Evolutionary conservation across 2,888 invertebrate species (phyloP).

Genomic region (Pristionchus japonicus): DNA sequence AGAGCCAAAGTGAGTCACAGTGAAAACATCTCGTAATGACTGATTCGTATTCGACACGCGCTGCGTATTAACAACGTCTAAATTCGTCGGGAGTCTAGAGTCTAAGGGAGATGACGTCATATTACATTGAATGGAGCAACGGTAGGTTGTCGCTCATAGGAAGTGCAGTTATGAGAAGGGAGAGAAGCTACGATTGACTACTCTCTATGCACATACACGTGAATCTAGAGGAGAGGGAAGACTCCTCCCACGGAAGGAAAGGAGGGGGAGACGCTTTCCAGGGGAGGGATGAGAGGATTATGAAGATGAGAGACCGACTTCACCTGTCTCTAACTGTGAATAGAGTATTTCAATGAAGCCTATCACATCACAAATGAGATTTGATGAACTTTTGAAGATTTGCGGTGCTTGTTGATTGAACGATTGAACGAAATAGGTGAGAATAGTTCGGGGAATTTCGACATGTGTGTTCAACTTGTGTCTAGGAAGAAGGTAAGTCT

Average conservation of each 20-base stretch:
- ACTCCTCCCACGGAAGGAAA: constrained; percentile 30
- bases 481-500: not conserved
- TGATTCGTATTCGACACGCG: not conserved
- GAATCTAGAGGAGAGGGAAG: constrained; percentile 26
- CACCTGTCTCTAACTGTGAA: not conserved
- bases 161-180: constrained; percentile 18
- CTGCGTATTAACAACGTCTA: not conserved
- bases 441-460: not conserved
- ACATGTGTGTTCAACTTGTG: not conserved
- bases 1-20: not conserved
- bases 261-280: not conserved
- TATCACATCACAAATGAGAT: not conserved
- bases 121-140: not conserved
- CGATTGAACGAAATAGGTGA: not conserved
- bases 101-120: not conserved
- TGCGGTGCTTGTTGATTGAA: not conserved
- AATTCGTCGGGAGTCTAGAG: not conserved
- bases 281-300: constrained; percentile 30
- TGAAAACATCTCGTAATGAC: not conserved
- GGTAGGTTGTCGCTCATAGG: not conserved
- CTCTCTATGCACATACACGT: constrained; percentile 27
- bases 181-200: constrained; percentile 34
- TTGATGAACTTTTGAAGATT: not conserved
- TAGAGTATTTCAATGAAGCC: not conserved
- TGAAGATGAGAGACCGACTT: constrained; percentile 25